Base-by-base conservation (phyloP, 2,888 invertebrate species). In the Diadegma fenestrale region DNA sequence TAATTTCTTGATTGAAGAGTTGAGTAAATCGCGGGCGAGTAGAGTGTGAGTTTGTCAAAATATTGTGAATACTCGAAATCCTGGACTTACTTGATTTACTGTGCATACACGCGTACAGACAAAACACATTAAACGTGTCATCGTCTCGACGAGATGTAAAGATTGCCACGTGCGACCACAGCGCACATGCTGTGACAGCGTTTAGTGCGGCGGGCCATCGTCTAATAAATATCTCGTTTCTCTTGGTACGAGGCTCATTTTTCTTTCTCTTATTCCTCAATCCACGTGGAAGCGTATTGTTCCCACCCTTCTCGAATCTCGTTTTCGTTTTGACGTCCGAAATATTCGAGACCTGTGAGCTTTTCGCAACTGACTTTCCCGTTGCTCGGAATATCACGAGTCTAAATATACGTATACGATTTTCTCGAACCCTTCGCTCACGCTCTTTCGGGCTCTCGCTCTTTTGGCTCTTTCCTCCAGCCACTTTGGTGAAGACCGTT, bases 81-180 rank as follows among this genome's bases (percentile, higher is more conserved):
- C 48, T 17, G 19, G 17, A 61, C 14, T 14, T 2, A n/a, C 17
- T 8, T 72, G 6, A 33, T 17, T 71, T 37, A 68, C 19, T 68
- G 33, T 54, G 45, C 48, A 69, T 30, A 45, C 14, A 12, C 5
- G 8, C 4, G 54, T 71, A 37, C 33, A 71, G 19, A 19, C 8
- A 19, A 54, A 33, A 61, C 41, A 10, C 51, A 69, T 69, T 72
- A 37, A 54, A 64, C 45, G 22, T 80, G 64, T 84, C 82, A 79
- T 85, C 79, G 30, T 66, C 69, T 87, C 88, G 80, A 88, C 87
- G 77, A 85, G 86, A 75, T 76, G 61, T 51, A 51, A 48, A 69
- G 73, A 78, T 68, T 71, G 88, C 88, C 91, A 91, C 91, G 91
- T 91, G n/a, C n/a, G 91, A 89, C 91, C 87, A 86, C 80, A 89